Conservation (phyloP, 2,113 vertebrate genomes). For the Pongo abelii region DNA sequence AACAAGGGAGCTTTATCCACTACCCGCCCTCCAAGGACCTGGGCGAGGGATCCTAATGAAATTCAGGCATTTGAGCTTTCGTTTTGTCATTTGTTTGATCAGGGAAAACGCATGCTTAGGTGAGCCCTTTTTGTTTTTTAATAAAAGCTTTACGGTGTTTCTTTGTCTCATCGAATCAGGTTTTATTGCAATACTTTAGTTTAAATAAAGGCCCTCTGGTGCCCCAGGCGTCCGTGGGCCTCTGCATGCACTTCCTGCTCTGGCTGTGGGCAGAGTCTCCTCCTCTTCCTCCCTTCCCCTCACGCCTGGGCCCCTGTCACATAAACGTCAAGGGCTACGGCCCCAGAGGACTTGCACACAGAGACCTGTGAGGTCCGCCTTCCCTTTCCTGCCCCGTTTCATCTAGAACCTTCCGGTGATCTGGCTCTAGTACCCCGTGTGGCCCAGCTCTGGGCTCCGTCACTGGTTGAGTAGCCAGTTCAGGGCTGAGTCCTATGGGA, state of each 20-base stretch:
- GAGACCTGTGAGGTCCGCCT: fast-evolving
- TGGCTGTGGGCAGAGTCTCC: background rate
- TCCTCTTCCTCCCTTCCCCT: background rate
- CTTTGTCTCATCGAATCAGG: background rate
- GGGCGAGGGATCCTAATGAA: no score
- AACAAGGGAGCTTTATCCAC: background rate
- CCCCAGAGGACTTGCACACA: background rate
- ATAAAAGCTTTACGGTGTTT: background rate
- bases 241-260: background rate
- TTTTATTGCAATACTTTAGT: background rate
- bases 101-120: background rate
- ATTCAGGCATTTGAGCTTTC: background rate
- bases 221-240: fast-evolving
- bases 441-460: background rate
- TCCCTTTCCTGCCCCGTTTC: background rate
- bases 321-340: background rate
- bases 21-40: no score
- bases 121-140: background rate
- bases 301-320: background rate
- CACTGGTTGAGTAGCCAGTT: fast-evolving
- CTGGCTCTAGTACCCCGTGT: fast-evolving
- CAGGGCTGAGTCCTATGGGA: background rate
- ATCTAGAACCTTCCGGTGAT: background rate
- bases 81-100: background rate
- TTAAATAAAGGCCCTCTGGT: background rate